A percentile compares a stretch with the other conserved stretches of the same genome.
Evolutionary conservation across 2,888 invertebrate species (phyloP).

Genomic region (Tetrapedia diversipes): DNA sequence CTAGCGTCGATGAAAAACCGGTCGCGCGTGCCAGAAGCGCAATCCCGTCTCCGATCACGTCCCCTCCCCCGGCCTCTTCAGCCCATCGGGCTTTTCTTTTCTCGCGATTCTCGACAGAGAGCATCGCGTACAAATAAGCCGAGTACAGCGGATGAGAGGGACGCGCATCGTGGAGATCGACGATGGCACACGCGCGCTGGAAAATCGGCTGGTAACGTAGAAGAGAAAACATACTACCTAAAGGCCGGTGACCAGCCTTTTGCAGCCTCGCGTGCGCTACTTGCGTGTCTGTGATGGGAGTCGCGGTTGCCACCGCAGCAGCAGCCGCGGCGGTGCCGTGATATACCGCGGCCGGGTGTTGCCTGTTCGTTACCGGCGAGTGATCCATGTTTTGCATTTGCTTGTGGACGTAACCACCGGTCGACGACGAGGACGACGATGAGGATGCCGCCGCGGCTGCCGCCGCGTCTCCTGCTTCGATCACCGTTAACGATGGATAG

Average conservation of each 20-base stretch:
- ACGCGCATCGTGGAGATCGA: neutral
- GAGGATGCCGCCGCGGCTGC: too few relatives aligned
- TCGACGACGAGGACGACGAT: too few relatives aligned
- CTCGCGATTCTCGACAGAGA: too few relatives aligned
- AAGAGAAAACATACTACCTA: slow-evolving; percentile 82
- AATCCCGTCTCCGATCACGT: neutral
- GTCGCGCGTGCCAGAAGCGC: neutral
- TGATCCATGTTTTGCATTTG: slow-evolving; percentile 84
- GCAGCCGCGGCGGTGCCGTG: slow-evolving; percentile 72
- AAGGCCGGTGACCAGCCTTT: slow-evolving; percentile 87
- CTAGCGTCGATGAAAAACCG: neutral
- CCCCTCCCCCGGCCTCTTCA: rapidly evolving
- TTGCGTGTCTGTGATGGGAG: slow-evolving; percentile 87
- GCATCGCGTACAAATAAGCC: too few relatives aligned
- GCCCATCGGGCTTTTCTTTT: too few relatives aligned
- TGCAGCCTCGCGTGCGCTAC: slow-evolving; percentile 88
- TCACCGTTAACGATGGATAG: slow-evolving; percentile 87
- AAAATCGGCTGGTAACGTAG: slow-evolving; percentile 31
- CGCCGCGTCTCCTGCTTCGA: slow-evolving; percentile 83
- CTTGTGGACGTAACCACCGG: slow-evolving; percentile 82
- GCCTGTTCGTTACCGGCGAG: slow-evolving; percentile 72
- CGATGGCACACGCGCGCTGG: slow-evolving; percentile 12
- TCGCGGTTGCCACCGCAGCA: slow-evolving; percentile 61
- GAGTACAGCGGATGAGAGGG: neutral
- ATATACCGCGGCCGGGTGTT: slow-evolving; percentile 80